Evolutionary conservation across 2,888 invertebrate genomes (phyloP).

Genomic region (Tuberolachnus salignus): DNA sequence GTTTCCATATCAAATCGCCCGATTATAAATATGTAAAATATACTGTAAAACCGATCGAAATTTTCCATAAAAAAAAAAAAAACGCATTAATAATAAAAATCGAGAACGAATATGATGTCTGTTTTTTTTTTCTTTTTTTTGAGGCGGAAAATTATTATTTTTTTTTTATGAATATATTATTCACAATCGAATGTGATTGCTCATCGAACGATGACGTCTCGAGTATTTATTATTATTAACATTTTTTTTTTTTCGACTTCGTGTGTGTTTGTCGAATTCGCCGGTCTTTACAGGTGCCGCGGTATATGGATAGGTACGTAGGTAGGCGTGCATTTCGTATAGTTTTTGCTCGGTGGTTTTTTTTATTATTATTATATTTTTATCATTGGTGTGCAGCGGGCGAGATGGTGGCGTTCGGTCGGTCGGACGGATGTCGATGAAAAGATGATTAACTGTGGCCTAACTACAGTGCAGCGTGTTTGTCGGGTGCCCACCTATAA

Average conservation of each 20-base stretch:
- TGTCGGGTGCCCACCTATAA: not conserved
- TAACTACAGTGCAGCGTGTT: not conserved
- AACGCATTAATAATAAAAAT: constrained; percentile 11
- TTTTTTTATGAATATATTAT: constrained; percentile 24
- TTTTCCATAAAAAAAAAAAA: not conserved
- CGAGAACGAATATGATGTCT: no score
- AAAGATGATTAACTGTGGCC: constrained; percentile 9
- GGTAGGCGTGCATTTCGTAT: no score
- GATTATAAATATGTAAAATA: constrained; percentile 5
- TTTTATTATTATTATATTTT: no score
- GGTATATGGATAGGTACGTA: no score
- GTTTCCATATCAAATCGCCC: not conserved
- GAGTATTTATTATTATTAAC: constrained; percentile 2
- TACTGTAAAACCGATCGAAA: not conserved
- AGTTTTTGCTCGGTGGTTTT: constrained; percentile 21
- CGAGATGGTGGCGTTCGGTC: no score
- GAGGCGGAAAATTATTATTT: constrained; percentile 25
- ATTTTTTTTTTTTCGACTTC: not conserved
- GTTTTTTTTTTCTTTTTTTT: no score
- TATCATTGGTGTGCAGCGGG: not conserved
- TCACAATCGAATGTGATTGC: constrained; percentile 42
- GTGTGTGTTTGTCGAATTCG: constrained; percentile 7
- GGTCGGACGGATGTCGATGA: constrained; percentile 15
- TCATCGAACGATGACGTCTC: constrained; percentile 31
- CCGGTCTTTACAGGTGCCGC: constrained; percentile 25